Base-by-base conservation (phyloP, 1,140 invertebrate genomes). In the Lanistes nyassanus region DNA sequence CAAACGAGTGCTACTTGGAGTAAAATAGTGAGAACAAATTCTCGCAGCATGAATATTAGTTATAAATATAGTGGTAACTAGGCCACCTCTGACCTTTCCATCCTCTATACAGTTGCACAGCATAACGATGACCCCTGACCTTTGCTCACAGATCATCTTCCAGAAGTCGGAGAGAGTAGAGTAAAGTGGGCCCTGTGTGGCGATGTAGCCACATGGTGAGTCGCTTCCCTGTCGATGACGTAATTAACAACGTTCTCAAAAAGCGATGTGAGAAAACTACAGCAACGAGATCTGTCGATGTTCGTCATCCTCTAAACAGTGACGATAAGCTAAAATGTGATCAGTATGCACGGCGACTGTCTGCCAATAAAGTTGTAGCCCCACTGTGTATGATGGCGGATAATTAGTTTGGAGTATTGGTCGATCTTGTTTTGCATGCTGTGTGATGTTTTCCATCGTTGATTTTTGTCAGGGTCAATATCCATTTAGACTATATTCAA, bases 91-190 rank as follows among this genome's bases (percentile, higher is more conserved):
- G 29, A 94, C 93, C 78, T 94, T 92, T 39, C 94, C 95, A 83
- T 95, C 94, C 89, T 97, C 95, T 79, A 93, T 93, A 62, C 97
- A 75, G 21, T 96, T 94, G 0, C 96, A 98, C 36, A 98, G 90
- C 94, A 97, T 97, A 53, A 98, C 92, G 75, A 98, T 93, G 37
- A 97, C 93, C 77, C 95, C 92, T 3, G 92, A 92, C 85, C 97
- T 95, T 87, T 98, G 95, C 86, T 98, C 96, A 96, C 96, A 98
- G 42, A 98, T 93, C 96, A 98, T 97, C 67, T 94, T 92, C 97
- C 97, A 98, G 88, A 98, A 98, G 89, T 98, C 97, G 37, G 91
- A 91, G 4, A 97, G 92, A 0, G 97, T 98, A 55, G 93, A 92
- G 66, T 94, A 92, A 77, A 96, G 89, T 0, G 96, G 96, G 26